These are phyloP conservation scores for Chrosomus eos DNA, from an alignment of 2,797 vertebrate species.

Conservation along the genomic window DNA sequence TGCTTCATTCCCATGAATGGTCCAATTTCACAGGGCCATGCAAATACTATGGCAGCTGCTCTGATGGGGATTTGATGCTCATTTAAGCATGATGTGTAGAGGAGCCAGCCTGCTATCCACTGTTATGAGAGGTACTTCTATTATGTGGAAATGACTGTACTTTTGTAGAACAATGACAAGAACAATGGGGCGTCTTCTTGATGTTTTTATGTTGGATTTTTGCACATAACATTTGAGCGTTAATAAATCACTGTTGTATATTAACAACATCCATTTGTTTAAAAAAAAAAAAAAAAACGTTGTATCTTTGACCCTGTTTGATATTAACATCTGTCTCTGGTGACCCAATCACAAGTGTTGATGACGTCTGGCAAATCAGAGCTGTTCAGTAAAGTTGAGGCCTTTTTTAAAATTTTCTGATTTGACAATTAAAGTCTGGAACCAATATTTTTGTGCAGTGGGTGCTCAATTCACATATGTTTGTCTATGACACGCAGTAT, in stretches of 20 bases:
- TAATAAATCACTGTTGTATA: neutral
- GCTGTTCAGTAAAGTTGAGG: neutral
- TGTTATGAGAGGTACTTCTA: neutral
- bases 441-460: neutral
- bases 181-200: neutral
- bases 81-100: constrained; percentile 37
- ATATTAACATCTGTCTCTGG: neutral
- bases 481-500: neutral
- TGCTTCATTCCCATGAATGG: constrained; percentile 28
- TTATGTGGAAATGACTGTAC: constrained; percentile 13
- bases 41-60: constrained; percentile 22
- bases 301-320: neutral
- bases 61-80: constrained; percentile 21
- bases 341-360: neutral
- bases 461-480: neutral
- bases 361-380: neutral
- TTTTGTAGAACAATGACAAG: neutral
- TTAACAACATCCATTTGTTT: neutral
- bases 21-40: constrained; percentile 36
- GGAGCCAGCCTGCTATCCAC: neutral
- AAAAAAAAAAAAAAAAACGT: neutral
- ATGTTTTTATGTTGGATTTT: neutral
- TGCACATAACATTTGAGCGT: neutral
- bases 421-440: neutral
- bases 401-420: neutral